Percentiles rank a stretch among this genome's conserved stretches.
These are phyloP conservation scores for Drosophila setosimentum DNA, from an alignment of 2,888 invertebrate genomes.

Conservation along the genomic window DNA sequence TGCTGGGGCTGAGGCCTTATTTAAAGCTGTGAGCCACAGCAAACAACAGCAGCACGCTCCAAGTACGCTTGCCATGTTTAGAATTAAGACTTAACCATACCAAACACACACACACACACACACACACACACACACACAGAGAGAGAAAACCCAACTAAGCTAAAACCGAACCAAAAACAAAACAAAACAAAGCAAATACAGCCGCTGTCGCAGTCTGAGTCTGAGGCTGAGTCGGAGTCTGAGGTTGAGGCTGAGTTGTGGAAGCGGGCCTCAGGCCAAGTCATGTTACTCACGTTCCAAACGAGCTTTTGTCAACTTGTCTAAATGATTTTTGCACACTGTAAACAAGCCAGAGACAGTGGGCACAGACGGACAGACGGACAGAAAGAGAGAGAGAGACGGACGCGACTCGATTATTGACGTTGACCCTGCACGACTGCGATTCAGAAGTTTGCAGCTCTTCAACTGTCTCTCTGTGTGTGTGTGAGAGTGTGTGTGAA, in stretches of 20 bases:
- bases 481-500: slow-evolving; percentile 49
- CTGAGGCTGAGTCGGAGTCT: slow-evolving; percentile 20
- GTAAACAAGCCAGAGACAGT: slow-evolving; percentile 78
- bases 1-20: slow-evolving; percentile 70
- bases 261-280: slow-evolving; percentile 64
- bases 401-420: slow-evolving; percentile 58
- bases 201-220: slow-evolving; percentile 26
- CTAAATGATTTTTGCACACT: slow-evolving; percentile 84
- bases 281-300: slow-evolving; percentile 84
- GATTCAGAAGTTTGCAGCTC: slow-evolving; percentile 81
- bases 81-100: slow-evolving; percentile 73
- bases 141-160: slow-evolving; percentile 18
- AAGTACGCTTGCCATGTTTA: slow-evolving; percentile 79
- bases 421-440: slow-evolving; percentile 83
- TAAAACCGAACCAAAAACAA: slow-evolving; percentile 33
- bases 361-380: slow-evolving; percentile 36
- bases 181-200: slow-evolving; percentile 37
- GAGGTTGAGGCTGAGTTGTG: slow-evolving; percentile 35
- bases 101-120: slow-evolving; percentile 21
- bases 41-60: slow-evolving; percentile 68
- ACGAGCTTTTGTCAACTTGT: slow-evolving; percentile 84
- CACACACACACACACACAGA: slow-evolving; percentile 6
- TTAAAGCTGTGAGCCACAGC: slow-evolving; percentile 51
- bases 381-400: slow-evolving; percentile 10
- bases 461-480: slow-evolving; percentile 22